phyloP scores from a whole-genome alignment of 2,113 vertebrate genomes.

The Trichechus manatus region DNA sequence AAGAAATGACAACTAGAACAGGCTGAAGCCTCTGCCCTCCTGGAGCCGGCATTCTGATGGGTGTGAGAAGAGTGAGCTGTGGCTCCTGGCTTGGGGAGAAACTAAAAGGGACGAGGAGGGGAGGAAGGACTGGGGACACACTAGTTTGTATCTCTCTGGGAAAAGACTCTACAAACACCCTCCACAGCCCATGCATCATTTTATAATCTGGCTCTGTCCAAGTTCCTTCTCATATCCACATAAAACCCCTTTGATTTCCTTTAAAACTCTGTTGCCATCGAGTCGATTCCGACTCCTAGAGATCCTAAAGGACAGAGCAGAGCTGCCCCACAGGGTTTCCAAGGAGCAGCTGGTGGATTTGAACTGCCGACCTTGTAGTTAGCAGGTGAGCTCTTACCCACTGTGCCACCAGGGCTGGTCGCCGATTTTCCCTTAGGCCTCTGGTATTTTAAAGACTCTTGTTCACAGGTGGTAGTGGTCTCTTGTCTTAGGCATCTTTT shows the following conservation, averaged over 20 bases:
- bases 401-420: too few relatives aligned
- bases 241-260: constrained; percentile 17
- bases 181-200: background rate
- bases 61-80: background rate
- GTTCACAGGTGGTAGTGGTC: constrained; percentile 44
- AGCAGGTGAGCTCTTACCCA: too few relatives aligned
- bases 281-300: too few relatives aligned
- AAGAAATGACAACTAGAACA: too few relatives aligned
- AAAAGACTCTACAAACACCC: background rate
- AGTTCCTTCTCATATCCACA: background rate
- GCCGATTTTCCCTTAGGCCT: constrained; percentile 49
- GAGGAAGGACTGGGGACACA: too few relatives aligned
- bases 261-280: background rate
- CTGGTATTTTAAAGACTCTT: constrained; percentile 52
- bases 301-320: too few relatives aligned
- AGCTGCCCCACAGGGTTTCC: too few relatives aligned
- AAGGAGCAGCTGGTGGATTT: too few relatives aligned
- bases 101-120: background rate
- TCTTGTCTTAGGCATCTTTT: constrained; percentile 63
- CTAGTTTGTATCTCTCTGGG: background rate
- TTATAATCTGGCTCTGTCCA: background rate
- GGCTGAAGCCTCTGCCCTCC: too few relatives aligned
- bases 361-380: too few relatives aligned
- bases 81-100: background rate
- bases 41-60: too few relatives aligned